Conservation (phyloP, 30 jellyfish, hydroid and myxozoan species). For the Catostylus mosaicus region DNA sequence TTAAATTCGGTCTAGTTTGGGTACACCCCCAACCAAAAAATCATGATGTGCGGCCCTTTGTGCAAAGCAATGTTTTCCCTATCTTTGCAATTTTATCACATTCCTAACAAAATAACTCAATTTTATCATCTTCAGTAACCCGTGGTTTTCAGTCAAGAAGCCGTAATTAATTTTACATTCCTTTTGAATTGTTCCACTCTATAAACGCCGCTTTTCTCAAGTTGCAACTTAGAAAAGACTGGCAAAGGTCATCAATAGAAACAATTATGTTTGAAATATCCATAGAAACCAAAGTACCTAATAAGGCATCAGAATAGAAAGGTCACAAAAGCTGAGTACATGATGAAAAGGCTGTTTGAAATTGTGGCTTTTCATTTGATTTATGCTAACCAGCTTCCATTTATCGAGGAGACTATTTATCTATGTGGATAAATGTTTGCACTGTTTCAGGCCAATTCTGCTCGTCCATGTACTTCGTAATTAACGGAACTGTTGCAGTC, state of each 20-base stretch:
- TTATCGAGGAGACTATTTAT: not conserved
- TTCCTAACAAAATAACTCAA: too few species aligned
- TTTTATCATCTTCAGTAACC: too few species aligned
- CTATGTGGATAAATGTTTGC: slow-evolving; percentile 7
- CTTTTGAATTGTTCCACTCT: too few species aligned
- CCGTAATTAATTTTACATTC: too few species aligned
- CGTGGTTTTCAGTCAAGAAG: too few species aligned
- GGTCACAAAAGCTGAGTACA: not conserved
- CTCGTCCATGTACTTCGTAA: slow-evolving; percentile 30
- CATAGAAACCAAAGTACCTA: not conserved
- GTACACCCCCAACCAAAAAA: too few species aligned
- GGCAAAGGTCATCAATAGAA: not conserved
- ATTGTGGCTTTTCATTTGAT: not conserved
- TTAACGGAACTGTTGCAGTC: slow-evolving; percentile 55
- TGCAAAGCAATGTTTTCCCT: too few species aligned
- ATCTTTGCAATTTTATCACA: too few species aligned
- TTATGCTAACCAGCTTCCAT: not conserved
- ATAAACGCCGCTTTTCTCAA: not conserved
- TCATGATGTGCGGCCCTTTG: too few species aligned
- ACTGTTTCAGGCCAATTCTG: slow-evolving; percentile 35
- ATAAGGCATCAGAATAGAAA: not conserved
- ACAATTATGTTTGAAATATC: not conserved
- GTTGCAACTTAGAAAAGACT: not conserved
- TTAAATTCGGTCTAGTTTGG: too few species aligned
- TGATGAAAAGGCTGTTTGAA: slow-evolving; percentile 4